Evolutionary conservation across 1,140 invertebrate genomes (phyloP), one percentile per base, ranked within the genome.

Genomic region (Drosophila leontia): DNA sequence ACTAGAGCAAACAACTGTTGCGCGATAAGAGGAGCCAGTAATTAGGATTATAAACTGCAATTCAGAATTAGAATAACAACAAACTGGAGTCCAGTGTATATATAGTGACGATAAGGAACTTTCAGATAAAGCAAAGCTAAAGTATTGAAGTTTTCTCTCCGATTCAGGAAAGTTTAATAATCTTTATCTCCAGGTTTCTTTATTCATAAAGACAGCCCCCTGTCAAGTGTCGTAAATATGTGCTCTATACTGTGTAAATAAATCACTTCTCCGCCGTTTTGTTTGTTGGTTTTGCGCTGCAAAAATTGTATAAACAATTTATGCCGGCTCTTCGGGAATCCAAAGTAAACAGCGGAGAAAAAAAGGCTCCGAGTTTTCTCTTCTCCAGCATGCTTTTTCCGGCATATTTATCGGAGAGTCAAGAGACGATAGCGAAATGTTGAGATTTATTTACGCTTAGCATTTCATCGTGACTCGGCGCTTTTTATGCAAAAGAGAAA

Each of bases 41-140:
- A 50, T 45, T 55, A 45, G 51, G 79, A 77, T 70, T 83, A 88
- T 68, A 71, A 78, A 80, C 47, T 87, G 84, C 85, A 84, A 84
- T 75, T 84, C 32, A 74, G 62, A 68, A 77, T 72, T 76, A 53
- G 69, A 77, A 17, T 59, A 70, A 78, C 58, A 51, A 65, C 37
- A 68, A 32, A 76, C 48, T 48, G 13, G 69, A 59, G 23, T 37
- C 51, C 13, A 26, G 15, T 71, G 17, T 37, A 35, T 59, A 41
- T 47, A n/a, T 26, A 45, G 44, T n/a, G 42, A 41, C 44, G 70
- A 74, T 74, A 74, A 72, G 51, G 29, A n/a, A 8, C 17, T 8
- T 9, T 51, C 9, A 26, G 67, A 69, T 69, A 67, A 53, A 68
- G 19, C 35, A 17, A 19, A 39, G 37, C 19, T 51, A 6, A 1